These are phyloP conservation scores for Drosophila triauraria DNA, from an alignment of 1,140 invertebrate species.

Conservation along the genomic window DNA sequence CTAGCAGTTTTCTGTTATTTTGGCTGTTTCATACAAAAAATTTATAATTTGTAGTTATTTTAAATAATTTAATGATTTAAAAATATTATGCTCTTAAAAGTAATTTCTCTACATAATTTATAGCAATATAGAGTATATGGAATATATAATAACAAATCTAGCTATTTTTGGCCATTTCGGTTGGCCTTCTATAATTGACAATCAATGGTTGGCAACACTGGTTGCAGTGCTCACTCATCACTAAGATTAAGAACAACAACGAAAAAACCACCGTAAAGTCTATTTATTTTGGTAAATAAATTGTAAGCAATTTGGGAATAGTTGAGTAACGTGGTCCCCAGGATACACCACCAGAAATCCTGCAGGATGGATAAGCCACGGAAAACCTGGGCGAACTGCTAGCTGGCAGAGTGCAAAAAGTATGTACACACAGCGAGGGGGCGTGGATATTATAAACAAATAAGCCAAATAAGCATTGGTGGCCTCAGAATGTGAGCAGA, in stretches of 20 bases:
- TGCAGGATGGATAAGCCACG: neutral
- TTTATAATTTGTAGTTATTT: too few species aligned
- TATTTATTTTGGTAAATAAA: conserved; percentile 20
- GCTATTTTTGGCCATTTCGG: too few species aligned
- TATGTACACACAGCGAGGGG: conserved; percentile 35
- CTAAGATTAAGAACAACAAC: conserved; percentile 42
- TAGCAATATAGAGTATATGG: too few species aligned
- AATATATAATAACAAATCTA: too few species aligned
- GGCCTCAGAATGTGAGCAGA: conserved; percentile 32
- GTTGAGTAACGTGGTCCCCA: neutral
- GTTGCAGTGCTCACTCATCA: conserved; percentile 7
- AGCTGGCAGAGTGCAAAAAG: conserved; percentile 25
- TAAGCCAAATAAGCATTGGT: conserved; percentile 1
- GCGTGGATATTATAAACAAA: conserved; percentile 50
- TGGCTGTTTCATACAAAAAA: too few species aligned
- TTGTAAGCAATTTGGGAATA: neutral
- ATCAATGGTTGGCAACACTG: too few species aligned
- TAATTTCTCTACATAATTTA: too few species aligned
- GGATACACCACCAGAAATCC: too few species aligned
- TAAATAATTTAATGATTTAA: too few species aligned
- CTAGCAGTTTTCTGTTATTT: too few species aligned
- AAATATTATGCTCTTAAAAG: too few species aligned
- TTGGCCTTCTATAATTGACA: too few species aligned
- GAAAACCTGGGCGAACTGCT: neutral
- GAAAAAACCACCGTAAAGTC: conserved; percentile 42